phyloP scores from a whole-genome alignment of 2,113 vertebrate species.

The Rousettus leschenaultii region DNA sequence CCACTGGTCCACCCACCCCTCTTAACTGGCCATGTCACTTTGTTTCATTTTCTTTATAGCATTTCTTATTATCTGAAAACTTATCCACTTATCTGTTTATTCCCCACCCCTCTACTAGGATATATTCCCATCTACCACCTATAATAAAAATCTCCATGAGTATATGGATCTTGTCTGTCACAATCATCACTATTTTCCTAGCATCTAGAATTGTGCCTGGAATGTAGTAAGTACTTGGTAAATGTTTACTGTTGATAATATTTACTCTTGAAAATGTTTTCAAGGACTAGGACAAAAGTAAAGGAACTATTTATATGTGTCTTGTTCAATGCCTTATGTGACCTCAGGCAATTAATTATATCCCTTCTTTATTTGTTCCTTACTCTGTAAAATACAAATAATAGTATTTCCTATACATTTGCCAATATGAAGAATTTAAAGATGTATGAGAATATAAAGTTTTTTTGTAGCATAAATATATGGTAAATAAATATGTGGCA shows the following conservation, averaged over 20 bases:
- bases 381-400: slow-evolving; percentile 30
- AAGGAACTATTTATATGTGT: not conserved
- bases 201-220: not conserved
- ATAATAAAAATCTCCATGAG: not conserved
- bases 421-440: not conserved
- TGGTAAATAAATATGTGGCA: not conserved
- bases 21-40: not conserved
- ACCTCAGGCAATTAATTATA: not conserved
- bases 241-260: not conserved
- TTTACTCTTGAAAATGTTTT: slow-evolving; percentile 6
- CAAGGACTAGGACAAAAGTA: not conserved
- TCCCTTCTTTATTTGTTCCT: not conserved
- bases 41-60: not conserved
- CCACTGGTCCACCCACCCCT: too few species aligned
- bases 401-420: not conserved
- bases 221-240: not conserved
- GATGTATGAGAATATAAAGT: not conserved
- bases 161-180: not conserved
- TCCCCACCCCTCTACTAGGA: not conserved
- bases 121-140: not conserved
- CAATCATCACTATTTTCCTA: not conserved
- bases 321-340: slow-evolving; percentile 8
- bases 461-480: not conserved
- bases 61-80: not conserved
- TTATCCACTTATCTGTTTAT: not conserved